phyloP scores from a whole-genome alignment of 2,888 invertebrate genomes.

The Linnaemya vulpina region DNA sequence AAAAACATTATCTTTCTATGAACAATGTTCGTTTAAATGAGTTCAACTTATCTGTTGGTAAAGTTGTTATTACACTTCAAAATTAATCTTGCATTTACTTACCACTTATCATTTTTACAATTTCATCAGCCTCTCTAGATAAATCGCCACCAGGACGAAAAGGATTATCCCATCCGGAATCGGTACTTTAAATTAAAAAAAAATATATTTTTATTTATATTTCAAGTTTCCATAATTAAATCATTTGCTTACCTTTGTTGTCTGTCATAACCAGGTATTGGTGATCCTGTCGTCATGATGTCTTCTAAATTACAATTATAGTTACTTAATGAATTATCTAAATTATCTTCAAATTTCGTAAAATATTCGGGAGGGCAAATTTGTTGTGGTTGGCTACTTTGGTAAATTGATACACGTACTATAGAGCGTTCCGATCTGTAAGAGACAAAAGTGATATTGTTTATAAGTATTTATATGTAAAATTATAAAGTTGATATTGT shows the following conservation, averaged over 20 bases:
- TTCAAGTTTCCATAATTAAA: not conserved
- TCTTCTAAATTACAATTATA: constrained; percentile 80
- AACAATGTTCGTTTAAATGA: too few species aligned
- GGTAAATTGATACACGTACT: constrained; percentile 92
- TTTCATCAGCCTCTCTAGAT: constrained; percentile 95
- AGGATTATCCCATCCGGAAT: constrained; percentile 98
- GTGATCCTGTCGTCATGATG: constrained; percentile 80
- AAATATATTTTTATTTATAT: not conserved
- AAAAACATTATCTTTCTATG: too few species aligned
- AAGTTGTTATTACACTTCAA: too few species aligned
- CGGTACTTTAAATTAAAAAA: constrained; percentile 88
- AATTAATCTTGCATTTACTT: constrained; percentile 36
- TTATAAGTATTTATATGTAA: too few species aligned
- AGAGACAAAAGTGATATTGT: not conserved
- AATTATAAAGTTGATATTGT: too few species aligned
- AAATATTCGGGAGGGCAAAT: constrained; percentile 84
- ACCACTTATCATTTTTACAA: constrained; percentile 95
- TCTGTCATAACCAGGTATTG: constrained; percentile 80
- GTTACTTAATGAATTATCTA: constrained; percentile 79
- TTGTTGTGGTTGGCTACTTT: constrained; percentile 90
- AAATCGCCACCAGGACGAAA: constrained; percentile 98
- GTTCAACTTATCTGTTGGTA: too few species aligned
- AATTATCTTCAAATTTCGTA: constrained; percentile 79
- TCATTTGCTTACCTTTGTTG: constrained; percentile 80
- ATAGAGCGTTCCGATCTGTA: constrained; percentile 90